Base-by-base conservation (phyloP, 2,888 invertebrate genomes). In the Glaucopsyche alexis region DNA sequence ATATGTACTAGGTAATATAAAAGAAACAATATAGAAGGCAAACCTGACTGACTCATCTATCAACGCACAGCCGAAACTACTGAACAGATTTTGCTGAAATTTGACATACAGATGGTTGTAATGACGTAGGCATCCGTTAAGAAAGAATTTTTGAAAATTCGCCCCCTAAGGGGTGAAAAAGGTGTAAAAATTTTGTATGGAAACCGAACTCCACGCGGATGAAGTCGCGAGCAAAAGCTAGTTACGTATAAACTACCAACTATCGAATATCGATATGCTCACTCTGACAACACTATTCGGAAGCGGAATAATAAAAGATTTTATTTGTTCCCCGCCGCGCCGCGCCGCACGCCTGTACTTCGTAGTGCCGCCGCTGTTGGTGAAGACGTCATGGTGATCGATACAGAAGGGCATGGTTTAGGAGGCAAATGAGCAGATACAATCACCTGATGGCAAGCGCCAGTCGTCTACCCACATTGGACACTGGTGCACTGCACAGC, bases 301-400 rank as follows among this genome's bases (percentile, higher is more conserved):
- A 69, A 69, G 14, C 45, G 19, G 47, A 69, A 47, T 69, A 69
- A 49, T 69, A 69, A 69, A 69, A 69, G 47, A 47, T 69, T 69
- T 69, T 69, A 69, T 69, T 47, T 49, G 47, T 69, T 69, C 47
- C 47, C 47, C 69, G 19, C 47, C 66, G 9, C 64, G 11, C 55
- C 16, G 19, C 60, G 29, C 11, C 60, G 45, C 42, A 2, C 7
- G 13, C 19, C 29, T 29, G 29, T 19, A 7, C 49, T 9, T 1
- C 19, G 67, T 11, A 7, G 45, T 19, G n/a, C n/a, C 49, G 29
- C n/a, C 49, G 29, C 16, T 60, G 69, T 11, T 55, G 16, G 16
- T 16, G 52, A 55, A 55, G 19, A 19, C 55, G 3, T 29, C 29
- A 29, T 19, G 19, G 16, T 19, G 55, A 55, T 55, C 55, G 19